Conservation (phyloP, 2,888 invertebrate species). For the Drosophila greeni region DNA sequence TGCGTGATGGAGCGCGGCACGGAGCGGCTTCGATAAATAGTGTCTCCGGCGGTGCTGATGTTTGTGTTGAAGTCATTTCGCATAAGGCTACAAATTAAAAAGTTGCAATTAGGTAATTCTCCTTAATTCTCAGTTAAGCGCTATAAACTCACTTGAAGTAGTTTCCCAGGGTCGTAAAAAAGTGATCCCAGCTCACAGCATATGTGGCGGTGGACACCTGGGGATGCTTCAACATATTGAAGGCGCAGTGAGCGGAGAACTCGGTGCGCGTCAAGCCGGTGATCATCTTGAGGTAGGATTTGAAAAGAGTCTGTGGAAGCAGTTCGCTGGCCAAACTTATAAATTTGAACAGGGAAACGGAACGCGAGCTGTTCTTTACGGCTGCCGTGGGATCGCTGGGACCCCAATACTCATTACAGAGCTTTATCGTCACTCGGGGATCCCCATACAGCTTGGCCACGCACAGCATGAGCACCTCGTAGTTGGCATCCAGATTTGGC, state of each 20-base stretch:
- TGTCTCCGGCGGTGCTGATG: neutral
- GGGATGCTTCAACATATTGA: conserved; percentile 86
- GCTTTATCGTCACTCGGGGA: conserved; percentile 84
- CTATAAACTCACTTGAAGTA: conserved; percentile 82
- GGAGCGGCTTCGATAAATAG: conserved; percentile 81
- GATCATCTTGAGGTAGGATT: conserved; percentile 92
- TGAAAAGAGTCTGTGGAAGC: conserved; percentile 89
- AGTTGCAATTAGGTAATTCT: no score
- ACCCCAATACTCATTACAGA: conserved; percentile 90
- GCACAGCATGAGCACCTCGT: conserved; percentile 89
- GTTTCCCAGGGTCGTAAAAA: conserved; percentile 87
- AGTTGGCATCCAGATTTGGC: conserved; percentile 85
- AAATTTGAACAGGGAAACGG: conserved; percentile 93
- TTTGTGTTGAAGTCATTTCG: conserved; percentile 81
- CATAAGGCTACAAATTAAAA: conserved; percentile 81
- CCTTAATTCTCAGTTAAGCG: neutral
- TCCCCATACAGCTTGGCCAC: conserved; percentile 88
- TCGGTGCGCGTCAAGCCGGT: conserved; percentile 87
- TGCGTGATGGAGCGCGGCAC: conserved; percentile 85
- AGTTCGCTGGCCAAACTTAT: conserved; percentile 92
- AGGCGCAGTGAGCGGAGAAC: conserved; percentile 88
- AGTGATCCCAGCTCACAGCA: conserved; percentile 90
- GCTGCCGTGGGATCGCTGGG: conserved; percentile 61
- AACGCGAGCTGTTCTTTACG: conserved; percentile 80
- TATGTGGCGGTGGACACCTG: conserved; percentile 80